phyloP scores from a whole-genome alignment of 2,888 invertebrate species.

The Philopedon plagiatum region DNA sequence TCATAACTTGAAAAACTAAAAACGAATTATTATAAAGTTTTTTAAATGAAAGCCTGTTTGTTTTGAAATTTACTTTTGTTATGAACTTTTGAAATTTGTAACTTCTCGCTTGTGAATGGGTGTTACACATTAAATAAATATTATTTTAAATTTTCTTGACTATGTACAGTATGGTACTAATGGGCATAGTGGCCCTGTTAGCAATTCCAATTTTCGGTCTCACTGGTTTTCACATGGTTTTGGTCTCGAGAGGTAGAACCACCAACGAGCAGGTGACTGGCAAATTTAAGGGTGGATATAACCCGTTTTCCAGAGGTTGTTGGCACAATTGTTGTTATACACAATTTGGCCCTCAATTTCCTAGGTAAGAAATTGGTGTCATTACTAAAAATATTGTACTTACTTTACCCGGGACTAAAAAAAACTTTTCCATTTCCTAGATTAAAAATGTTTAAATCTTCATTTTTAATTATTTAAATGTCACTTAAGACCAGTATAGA shows the following conservation, averaged over 20 bases:
- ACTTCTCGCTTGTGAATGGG: no score
- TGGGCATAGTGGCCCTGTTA: conserved; percentile 91
- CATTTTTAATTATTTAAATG: no score
- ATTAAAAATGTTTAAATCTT: no score
- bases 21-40: no score
- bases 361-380: conserved; percentile 78
- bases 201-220: conserved; percentile 98
- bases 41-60: no score
- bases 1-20: no score
- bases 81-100: no score
- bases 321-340: conserved; percentile 95
- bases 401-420: no score
- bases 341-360: conserved; percentile 97
- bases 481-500: no score
- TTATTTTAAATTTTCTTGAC: not conserved
- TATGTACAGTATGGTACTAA: conserved; percentile 83
- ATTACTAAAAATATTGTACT: not conserved
- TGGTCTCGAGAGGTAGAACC: conserved; percentile 96
- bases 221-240: conserved; percentile 97
- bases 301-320: conserved; percentile 97
- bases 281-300: conserved; percentile 98
- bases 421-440: no score
- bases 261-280: conserved; percentile 99
- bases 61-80: no score
- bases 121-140: not conserved